These are phyloP conservation scores for Trichechus manatus DNA, from an alignment of 2,113 vertebrate species.

Conservation along the genomic window DNA sequence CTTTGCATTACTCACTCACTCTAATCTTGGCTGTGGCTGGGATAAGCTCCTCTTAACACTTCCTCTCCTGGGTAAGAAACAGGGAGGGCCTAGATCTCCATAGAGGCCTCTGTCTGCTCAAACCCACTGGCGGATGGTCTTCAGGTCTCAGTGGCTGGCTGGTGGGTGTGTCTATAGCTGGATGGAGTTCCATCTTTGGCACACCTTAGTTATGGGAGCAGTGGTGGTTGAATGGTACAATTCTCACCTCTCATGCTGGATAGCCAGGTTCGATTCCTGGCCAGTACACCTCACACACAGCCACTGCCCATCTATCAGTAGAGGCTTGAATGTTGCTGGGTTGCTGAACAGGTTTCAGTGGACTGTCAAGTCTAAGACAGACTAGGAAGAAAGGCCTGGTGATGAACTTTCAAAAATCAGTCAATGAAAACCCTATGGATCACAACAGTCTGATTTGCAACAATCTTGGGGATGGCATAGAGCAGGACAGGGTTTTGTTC, in stretches of 20 bases:
- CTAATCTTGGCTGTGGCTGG: background rate
- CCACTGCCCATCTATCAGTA: background rate
- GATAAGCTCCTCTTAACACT: background rate
- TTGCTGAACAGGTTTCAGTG: background rate
- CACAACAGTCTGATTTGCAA: background rate
- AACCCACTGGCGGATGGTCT: background rate
- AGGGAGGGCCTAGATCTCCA: background rate
- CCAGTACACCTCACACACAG: background rate
- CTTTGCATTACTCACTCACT: accelerated
- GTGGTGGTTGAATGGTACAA: background rate
- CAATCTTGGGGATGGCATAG: background rate
- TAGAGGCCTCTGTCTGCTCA: background rate
- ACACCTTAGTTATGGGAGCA: background rate
- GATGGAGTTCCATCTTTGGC: background rate
- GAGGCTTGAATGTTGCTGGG: background rate
- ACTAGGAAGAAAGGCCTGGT: background rate
- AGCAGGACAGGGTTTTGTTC: background rate
- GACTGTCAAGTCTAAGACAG: background rate
- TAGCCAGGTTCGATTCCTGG: background rate
- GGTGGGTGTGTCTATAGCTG: background rate
- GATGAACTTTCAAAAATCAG: background rate
- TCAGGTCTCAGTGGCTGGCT: background rate
- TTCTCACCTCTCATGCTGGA: background rate
- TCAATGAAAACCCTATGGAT: background rate
- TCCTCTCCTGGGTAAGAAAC: background rate